Evolutionary conservation across 2,888 invertebrate genomes (phyloP), one percentile per base, ranked within the genome.

Genomic region (Polydrusus tereticollis): DNA sequence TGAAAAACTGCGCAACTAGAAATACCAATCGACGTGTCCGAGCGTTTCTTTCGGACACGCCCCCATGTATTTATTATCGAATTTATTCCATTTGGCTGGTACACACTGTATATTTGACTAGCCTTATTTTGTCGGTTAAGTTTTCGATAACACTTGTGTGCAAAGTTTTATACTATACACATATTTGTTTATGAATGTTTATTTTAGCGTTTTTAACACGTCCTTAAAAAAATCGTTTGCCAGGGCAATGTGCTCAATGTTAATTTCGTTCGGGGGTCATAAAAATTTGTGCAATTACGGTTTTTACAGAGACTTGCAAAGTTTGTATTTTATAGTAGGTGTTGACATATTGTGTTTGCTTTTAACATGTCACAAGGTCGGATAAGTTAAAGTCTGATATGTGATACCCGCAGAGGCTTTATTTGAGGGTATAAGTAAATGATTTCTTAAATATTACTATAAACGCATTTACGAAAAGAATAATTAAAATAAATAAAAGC

Each of bases 41-140:
- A n/a, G n/a, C n/a, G n/a, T n/a, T n/a, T n/a, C n/a, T n/a, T n/a
- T n/a, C n/a, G n/a, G n/a, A n/a, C n/a, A n/a, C n/a, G n/a, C n/a
- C n/a, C n/a, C n/a, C n/a, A n/a, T n/a, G n/a, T n/a, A n/a, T n/a
- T n/a, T n/a, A n/a, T n/a, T n/a, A n/a, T n/a, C n/a, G n/a, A n/a
- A n/a, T n/a, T n/a, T n/a, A n/a, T n/a, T n/a, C n/a, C n/a, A n/a
- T n/a, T n/a, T n/a, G n/a, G n/a, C n/a, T n/a, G n/a, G n/a, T n/a
- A n/a, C n/a, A n/a, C n/a, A n/a, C n/a, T 50, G 26, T 26, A 50
- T 26, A 50, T 50, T 50, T 50, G 50, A 50, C 50, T 50, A 50
- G 50, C 50, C 50, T 26, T 50, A 23, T 50, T 50, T 50, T 50
- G 50, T 50, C 26, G 14, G 26, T 26, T 26, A 50, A 50, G n/a